A percentile compares a stretch with the other conserved stretches of the same genome.
Conservation (phyloP, 2,888 invertebrate genomes). For the Matsumyia berberina region DNA sequence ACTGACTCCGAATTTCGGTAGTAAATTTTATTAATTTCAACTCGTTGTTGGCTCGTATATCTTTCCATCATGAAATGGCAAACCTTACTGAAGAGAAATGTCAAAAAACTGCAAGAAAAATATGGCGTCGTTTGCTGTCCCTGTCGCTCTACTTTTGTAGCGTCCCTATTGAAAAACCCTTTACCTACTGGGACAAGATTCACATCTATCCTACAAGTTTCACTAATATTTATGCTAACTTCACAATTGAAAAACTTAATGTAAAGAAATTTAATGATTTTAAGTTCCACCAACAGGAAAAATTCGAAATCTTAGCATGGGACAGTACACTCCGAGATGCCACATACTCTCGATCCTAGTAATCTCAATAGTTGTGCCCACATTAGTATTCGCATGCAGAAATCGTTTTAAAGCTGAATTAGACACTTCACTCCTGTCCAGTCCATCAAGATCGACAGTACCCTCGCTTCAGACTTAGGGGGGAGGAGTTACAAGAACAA, state of each 20-base stretch:
- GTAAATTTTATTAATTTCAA: too few species aligned
- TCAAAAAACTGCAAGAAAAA: too few species aligned
- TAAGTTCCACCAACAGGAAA: slow-evolving; percentile 31
- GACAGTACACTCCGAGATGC: slow-evolving; percentile 20
- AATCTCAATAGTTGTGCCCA: slow-evolving; percentile 8
- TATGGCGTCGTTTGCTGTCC: too few species aligned
- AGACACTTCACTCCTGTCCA: slow-evolving; percentile 24
- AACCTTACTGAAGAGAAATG: too few species aligned
- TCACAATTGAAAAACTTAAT: slow-evolving; percentile 20
- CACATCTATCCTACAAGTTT: slow-evolving; percentile 15
- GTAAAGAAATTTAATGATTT: slow-evolving; percentile 19
- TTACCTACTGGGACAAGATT: slow-evolving; percentile 17
- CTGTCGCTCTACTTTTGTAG: too few species aligned
- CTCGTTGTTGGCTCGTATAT: too few species aligned
- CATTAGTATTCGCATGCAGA: slow-evolving; percentile 8
- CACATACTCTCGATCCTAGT: not conserved
- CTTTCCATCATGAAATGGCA: too few species aligned
- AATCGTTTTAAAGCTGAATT: slow-evolving; percentile 10
- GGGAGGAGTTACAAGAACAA: slow-evolving; percentile 7
- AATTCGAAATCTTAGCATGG: slow-evolving; percentile 6
- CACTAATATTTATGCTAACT: slow-evolving; percentile 3
- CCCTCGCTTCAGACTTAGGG: slow-evolving; percentile 27
- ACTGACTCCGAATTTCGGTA: too few species aligned
- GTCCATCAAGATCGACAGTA: slow-evolving; percentile 16
- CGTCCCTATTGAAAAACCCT: too few species aligned